Evolutionary conservation across 2,113 vertebrate genomes (phyloP).

Genomic region (Syngnathus floridae): DNA sequence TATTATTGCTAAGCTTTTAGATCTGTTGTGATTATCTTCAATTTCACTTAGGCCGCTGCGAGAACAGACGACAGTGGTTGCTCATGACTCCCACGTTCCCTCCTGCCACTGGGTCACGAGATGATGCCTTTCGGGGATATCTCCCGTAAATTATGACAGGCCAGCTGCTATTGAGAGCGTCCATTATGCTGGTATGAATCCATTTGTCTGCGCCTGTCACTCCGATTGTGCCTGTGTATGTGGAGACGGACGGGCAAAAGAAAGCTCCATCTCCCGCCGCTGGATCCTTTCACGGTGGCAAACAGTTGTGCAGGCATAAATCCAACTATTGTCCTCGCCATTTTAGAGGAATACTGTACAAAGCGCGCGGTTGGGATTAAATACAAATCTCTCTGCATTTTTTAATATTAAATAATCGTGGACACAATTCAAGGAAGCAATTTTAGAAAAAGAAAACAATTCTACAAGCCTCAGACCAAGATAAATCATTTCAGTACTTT

Average conservation of each 20-base stretch:
- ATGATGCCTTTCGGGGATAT: slow-evolving; percentile 55
- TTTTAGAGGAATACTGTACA: slow-evolving; percentile 2
- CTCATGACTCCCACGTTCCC: slow-evolving; percentile 48
- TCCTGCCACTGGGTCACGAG: slow-evolving; percentile 39
- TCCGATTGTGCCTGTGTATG: slow-evolving; percentile 48
- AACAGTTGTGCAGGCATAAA: slow-evolving; percentile 50
- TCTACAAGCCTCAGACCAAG: no score
- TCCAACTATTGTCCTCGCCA: slow-evolving; percentile 31
- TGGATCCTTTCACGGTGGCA: slow-evolving; percentile 27
- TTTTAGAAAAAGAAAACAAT: no score
- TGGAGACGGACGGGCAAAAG: slow-evolving; percentile 43
- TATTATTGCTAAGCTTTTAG: not conserved
- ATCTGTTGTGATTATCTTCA: not conserved
- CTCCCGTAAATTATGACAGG: slow-evolving; percentile 60
- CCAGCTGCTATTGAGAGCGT: slow-evolving; percentile 55
- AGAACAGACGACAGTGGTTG: slow-evolving; percentile 47
- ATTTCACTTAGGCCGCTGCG: not conserved
- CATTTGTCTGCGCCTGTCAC: slow-evolving; percentile 63
- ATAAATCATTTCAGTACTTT: no score
- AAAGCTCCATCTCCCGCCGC: slow-evolving; percentile 34
- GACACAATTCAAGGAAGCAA: not conserved
- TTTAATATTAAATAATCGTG: not conserved
- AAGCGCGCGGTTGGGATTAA: not conserved
- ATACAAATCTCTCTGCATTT: not conserved
- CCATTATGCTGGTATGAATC: slow-evolving; percentile 66